Percentiles rank a stretch among this genome's conserved stretches.
Conservation (phyloP, 2,797 vertebrate genomes). For the Rhynchonycteris naso region DNA sequence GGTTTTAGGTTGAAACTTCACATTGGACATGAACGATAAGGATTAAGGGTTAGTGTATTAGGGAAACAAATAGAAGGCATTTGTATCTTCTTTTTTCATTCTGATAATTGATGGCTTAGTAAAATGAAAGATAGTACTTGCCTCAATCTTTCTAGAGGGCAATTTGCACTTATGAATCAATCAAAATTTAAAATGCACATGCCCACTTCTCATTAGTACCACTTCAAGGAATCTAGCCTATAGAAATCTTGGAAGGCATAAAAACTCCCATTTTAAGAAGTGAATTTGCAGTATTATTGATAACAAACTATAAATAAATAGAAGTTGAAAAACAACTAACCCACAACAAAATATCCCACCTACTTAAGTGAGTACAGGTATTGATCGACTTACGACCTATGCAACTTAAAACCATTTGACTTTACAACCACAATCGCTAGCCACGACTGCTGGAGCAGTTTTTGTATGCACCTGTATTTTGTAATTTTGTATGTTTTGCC, state of each 20-base stretch:
- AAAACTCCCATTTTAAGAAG: conserved; percentile 2
- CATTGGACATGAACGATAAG: conserved; percentile 22
- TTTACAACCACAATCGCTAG: too few relatives aligned
- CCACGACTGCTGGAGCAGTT: too few relatives aligned
- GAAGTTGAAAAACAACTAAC: not conserved
- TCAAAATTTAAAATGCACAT: conserved; percentile 36
- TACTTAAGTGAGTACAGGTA: not conserved
- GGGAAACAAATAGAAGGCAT: conserved; percentile 18
- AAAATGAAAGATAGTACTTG: not conserved
- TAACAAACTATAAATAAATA: conserved; percentile 9
- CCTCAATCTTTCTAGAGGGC: not conserved
- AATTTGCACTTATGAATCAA: not conserved
- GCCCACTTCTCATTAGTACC: conserved; percentile 26
- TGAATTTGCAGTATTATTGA: conserved; percentile 39
- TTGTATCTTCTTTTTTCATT: conserved; percentile 18
- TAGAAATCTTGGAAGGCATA: conserved; percentile 35
- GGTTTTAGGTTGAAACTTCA: conserved; percentile 33
- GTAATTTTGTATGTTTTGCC: too few relatives aligned
- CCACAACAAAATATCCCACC: not conserved
- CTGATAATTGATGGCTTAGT: not conserved
- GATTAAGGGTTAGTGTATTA: not conserved
- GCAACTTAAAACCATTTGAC: too few relatives aligned
- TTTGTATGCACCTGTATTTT: too few relatives aligned
- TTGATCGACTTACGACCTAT: too few relatives aligned
- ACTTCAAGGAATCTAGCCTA: conserved; percentile 38